Evolutionary conservation across 2,797 vertebrate species (phyloP), one percentile per base, ranked within the genome.

Genomic region (Gymnothorax javanicus): DNA sequence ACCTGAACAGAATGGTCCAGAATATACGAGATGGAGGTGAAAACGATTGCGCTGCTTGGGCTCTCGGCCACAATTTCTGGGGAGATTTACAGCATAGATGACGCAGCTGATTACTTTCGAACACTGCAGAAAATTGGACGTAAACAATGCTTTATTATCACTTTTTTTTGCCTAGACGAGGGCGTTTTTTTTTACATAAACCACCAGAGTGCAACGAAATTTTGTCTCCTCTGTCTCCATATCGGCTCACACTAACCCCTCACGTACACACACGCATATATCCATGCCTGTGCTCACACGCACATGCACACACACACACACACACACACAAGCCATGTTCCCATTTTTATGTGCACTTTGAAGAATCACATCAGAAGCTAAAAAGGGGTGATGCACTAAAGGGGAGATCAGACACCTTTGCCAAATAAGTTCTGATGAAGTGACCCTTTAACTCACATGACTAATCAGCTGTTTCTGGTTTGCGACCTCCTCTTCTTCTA

Each of bases 21-120:
- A 93, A 96, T 96, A 96, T 96, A 96, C 89, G 90, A 88, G 71
- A 69, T 54, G 0, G 90, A 93, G 93, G 90, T 92, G 89, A 94
- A 92, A 90, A 90, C 90, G 83, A 92, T 89, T 88, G 90, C 90
- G 86, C 89, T 92, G 91, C 89, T 88, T 93, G 92, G 93, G 92
- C 92, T 89, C 87, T 86, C 85, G 92, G 93, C 90, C 92, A 91
- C 91, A 54, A 86, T 89, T 9, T 87, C 83, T 86, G 84, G 27
- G 27, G 60, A 84, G 94, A 96, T 96, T 96, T 96, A 96, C 87
- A 91, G 91, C 20, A 9, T 92, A 92, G 93, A 94, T 94, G 95
- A 95, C 94, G 95, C 93, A 93, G 90, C 91, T 94, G 94, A 96
- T 96, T 95, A 96, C 93, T 91, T 93, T 92, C 85, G 88, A 92